Conservation (phyloP, 2,888 invertebrate genomes). For the Drosophila affinis region DNA sequence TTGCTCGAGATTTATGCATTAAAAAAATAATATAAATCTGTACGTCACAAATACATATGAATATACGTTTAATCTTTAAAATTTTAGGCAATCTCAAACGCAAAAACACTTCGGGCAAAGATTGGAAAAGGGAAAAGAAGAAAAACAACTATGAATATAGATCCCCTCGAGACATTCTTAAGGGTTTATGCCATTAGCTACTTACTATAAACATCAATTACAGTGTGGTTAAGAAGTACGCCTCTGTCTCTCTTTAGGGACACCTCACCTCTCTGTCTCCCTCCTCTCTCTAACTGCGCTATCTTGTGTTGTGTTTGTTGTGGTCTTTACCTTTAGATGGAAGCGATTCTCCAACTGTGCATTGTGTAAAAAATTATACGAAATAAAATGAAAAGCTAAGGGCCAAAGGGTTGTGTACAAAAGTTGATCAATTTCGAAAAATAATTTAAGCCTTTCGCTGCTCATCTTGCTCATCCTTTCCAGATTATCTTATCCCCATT, state of each 20-base stretch:
- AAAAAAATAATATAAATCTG: constrained; percentile 53
- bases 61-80: constrained; percentile 8
- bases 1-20: constrained; percentile 80
- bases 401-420: constrained; percentile 46
- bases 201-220: constrained; percentile 63
- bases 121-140: constrained; percentile 6
- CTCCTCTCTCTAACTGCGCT: neutral
- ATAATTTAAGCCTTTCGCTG: constrained; percentile 67
- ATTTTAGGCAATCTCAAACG: constrained; percentile 73
- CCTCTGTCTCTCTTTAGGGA: constrained; percentile 5
- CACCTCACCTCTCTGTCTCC: neutral
- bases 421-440: constrained; percentile 58
- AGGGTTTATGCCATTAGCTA: constrained; percentile 61
- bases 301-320: constrained; percentile 16
- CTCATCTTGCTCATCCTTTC: constrained; percentile 51
- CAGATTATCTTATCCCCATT: constrained; percentile 49
- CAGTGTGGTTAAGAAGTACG: constrained; percentile 46
- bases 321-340: too few relatives aligned
- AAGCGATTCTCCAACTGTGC: constrained; percentile 5
- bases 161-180: constrained; percentile 30
- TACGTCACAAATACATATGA: constrained; percentile 7
- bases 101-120: constrained; percentile 41
- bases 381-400: constrained; percentile 14
- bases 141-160: constrained; percentile 46
- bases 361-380: constrained; percentile 14